Base-by-base conservation (phyloP, 2,888 invertebrate species). In the Lochmaea capreae region DNA sequence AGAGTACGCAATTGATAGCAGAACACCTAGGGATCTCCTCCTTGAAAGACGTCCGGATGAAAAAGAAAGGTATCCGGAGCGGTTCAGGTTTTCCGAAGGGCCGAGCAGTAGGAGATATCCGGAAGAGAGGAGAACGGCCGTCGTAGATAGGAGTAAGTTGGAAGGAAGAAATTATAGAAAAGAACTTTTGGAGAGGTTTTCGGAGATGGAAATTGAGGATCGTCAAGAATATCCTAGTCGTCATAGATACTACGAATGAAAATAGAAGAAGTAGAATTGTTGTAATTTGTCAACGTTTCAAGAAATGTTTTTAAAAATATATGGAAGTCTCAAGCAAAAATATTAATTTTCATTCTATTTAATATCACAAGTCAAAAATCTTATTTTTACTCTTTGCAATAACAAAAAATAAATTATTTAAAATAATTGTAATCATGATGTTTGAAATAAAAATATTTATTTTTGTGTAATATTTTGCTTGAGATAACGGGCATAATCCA, bases 91-190 rank as follows among this genome's bases (percentile, higher is more conserved):
- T 67, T 69, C 71, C 63, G 80, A 81, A 65, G 73, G 75, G 11
- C 42, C 67, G 12, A 75, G 73, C 58, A 78, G 77, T 8, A 39
- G 33, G 61, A 79, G 80, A 70, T 79, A 81, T 62, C 76, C 76
- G 12, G 79, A 82, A 18, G 84, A 83, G 9, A 77, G 79, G 54
- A 80, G 77, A 22, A 57, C 73, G 14, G 74, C 67, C 26, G 65
- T 76, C 5, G 52, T 78, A 26, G 81, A 82, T 49, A 81, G 80
- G 65, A 82, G 82, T 66, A 85, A 83, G 75, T 82, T 83, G 66
- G 87, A 87, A 78, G 87, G 87, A 1, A 83, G 85, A 73, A 87
- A 87, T 80, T 87, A 87, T 74, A 81, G 87, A 75, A 84, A 84
- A 76, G 87, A 87, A 77, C 79, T 87, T 76, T 77, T 87, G 74